Base-by-base conservation (phyloP, 2,113 vertebrate species). In the Ciconia maguari region DNA sequence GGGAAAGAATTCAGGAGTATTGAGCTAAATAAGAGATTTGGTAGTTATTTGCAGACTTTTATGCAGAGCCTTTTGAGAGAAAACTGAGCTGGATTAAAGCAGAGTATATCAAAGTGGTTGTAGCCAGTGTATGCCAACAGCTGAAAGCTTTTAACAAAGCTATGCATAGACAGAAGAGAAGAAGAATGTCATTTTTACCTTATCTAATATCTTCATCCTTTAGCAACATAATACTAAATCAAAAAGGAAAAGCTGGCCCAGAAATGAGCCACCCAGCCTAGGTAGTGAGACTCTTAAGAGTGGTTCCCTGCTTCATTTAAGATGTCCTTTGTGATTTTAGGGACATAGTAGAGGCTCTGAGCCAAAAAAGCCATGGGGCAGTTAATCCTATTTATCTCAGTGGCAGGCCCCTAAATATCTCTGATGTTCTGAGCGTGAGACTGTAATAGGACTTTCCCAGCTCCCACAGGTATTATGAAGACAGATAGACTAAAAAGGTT, bases 311-410 rank as follows among this genome's bases (percentile, higher is more conserved):
- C 75, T 77, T 92, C 85, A 51, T 86, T 92, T 80, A 30, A 92
- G 90, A 92, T 96, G 96, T 90, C 95, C 90, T 96, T 83, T 88
- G 55, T 93, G 92, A 94, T 94, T 93, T 96, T 94, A 90, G 93
- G 88, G 88, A 77, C 58, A 26, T 11, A 51, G 62, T 26, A 29
- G 49, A 95, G 85, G 88, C 83, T 95, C 41, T 76, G 76, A 86
- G 90, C 88, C 96, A 88, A 71, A 78, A 96, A 81, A 86, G 71
- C 80, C 90, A n/a, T 41, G 42, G 92, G 90, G 55, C 90, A 89
- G 48, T 55, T 94, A 92, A 92, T 96, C 85, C 88, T 83, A 95
- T 96, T 96, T 96, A 86, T 96, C 94, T 96, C 88, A 38, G 51
- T 96, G 96, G 68, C 92, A 96, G 92, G 88, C 75, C 83, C 41